A percentile compares a stretch with the other conserved stretches of the same genome.
phyloP scores from a whole-genome alignment of 2,113 vertebrate genomes.

The Taxidea taxus region DNA sequence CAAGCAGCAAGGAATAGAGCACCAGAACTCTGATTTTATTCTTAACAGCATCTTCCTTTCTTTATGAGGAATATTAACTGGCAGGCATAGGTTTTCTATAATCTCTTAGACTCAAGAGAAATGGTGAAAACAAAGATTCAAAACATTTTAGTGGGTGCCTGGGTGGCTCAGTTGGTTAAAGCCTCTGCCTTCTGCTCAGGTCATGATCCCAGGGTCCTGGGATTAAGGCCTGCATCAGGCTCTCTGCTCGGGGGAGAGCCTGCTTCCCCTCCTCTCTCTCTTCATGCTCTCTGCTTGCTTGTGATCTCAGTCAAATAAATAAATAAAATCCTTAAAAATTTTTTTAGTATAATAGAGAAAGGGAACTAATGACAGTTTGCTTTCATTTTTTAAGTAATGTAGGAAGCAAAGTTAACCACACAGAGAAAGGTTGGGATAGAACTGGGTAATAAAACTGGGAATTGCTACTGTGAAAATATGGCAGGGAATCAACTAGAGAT shows the following conservation, averaged over 20 bases:
- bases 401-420: slow-evolving; percentile 28
- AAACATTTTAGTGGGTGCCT: background rate
- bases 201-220: too few species aligned
- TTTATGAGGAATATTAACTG: background rate
- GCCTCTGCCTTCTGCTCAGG: too few species aligned
- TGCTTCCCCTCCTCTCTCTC: too few species aligned
- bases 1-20: background rate
- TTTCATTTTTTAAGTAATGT: slow-evolving; percentile 19
- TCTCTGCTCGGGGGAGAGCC: too few species aligned
- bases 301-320: too few species aligned
- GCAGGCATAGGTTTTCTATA: background rate
- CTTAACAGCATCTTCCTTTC: background rate
- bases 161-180: too few species aligned
- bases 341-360: background rate
- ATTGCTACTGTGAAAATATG: slow-evolving; percentile 64
- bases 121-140: background rate
- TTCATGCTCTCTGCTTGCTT: too few species aligned
- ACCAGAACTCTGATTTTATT: background rate
- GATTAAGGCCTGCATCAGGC: too few species aligned
- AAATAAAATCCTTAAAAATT: too few species aligned
- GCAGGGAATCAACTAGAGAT: slow-evolving; percentile 43
- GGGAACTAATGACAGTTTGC: background rate
- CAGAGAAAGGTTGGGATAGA: background rate
- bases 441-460: slow-evolving; percentile 63
- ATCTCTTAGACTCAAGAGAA: background rate